Evolutionary conservation across 2,888 invertebrate genomes (phyloP).

Genomic region (Ichneumoninae sp.): DNA sequence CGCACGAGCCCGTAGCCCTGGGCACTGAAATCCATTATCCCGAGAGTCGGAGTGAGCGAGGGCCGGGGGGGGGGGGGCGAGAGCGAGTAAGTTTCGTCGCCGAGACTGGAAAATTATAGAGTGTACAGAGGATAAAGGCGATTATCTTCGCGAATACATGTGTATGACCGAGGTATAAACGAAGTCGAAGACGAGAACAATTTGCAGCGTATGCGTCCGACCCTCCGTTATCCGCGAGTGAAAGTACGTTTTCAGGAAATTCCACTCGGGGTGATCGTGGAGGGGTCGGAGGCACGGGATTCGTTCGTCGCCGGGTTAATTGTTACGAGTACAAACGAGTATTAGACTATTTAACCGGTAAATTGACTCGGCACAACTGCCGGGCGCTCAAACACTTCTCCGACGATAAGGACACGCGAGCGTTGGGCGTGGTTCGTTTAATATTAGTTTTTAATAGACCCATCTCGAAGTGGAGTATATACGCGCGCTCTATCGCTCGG

Average conservation of each 20-base stretch:
- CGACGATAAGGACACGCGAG: slow-evolving; percentile 7
- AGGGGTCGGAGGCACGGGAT: neutral
- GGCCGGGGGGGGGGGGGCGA: too few species aligned
- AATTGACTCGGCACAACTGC: slow-evolving; percentile 32
- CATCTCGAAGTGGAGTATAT: slow-evolving; percentile 34
- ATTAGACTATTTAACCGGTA: slow-evolving; percentile 24
- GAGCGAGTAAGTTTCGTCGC: slow-evolving; percentile 39
- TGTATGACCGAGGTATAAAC: slow-evolving; percentile 42
- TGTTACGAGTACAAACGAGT: slow-evolving; percentile 36
- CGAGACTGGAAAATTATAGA: slow-evolving; percentile 54
- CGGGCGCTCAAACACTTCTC: neutral
- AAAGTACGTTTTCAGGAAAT: slow-evolving; percentile 27
- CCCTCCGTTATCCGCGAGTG: neutral
- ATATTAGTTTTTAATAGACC: slow-evolving; percentile 55
- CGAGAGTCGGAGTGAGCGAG: neutral
- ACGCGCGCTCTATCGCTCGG: slow-evolving; percentile 5
- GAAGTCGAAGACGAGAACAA: slow-evolving; percentile 53
- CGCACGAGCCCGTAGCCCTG: slow-evolving; percentile 50
- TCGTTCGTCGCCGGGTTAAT: slow-evolving; percentile 42
- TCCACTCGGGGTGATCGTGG: slow-evolving; percentile 30
- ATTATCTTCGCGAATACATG: neutral
- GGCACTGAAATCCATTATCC: slow-evolving; percentile 61
- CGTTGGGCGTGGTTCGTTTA: slow-evolving; percentile 4
- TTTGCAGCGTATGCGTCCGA: slow-evolving; percentile 19
- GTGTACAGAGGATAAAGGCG: slow-evolving; percentile 14